These are phyloP conservation scores for Orthosia cruda DNA, from an alignment of 2,888 invertebrate species.

Conservation along the genomic window DNA sequence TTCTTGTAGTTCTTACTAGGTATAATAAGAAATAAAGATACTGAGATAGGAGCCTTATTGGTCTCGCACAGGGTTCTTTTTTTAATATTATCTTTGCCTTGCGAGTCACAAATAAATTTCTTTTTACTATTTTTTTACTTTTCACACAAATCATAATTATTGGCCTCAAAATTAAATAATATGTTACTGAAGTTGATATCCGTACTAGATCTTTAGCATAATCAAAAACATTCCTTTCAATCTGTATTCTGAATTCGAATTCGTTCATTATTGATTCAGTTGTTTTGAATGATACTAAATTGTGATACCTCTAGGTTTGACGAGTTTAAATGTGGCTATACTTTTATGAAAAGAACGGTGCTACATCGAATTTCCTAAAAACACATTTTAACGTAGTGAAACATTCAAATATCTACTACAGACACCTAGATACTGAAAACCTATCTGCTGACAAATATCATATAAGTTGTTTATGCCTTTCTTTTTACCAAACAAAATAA, in stretches of 20 bases:
- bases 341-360: slow-evolving; percentile 11
- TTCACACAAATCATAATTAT: too few species aligned
- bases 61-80: too few species aligned
- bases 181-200: neutral
- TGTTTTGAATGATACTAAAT: slow-evolving; percentile 24
- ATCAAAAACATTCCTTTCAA: neutral
- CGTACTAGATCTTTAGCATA: neutral
- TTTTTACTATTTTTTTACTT: neutral
- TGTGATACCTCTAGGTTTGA: slow-evolving; percentile 2
- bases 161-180: neutral
- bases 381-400: slow-evolving; percentile 1
- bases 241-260: slow-evolving; percentile 20
- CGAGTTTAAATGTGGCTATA: slow-evolving; percentile 19
- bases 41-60: too few species aligned
- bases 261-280: slow-evolving; percentile 37
- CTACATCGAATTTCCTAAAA: slow-evolving; percentile 2
- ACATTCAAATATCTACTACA: neutral
- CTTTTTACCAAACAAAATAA: slow-evolving; percentile 11
- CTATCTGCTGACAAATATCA: neutral
- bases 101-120: too few species aligned
- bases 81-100: too few species aligned
- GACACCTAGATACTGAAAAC: neutral
- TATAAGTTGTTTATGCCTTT: neutral
- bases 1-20: neutral
- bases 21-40: neutral